Evolutionary conservation across 2,888 invertebrate genomes (phyloP).

Genomic region (Alloscopus bannaensis): DNA sequence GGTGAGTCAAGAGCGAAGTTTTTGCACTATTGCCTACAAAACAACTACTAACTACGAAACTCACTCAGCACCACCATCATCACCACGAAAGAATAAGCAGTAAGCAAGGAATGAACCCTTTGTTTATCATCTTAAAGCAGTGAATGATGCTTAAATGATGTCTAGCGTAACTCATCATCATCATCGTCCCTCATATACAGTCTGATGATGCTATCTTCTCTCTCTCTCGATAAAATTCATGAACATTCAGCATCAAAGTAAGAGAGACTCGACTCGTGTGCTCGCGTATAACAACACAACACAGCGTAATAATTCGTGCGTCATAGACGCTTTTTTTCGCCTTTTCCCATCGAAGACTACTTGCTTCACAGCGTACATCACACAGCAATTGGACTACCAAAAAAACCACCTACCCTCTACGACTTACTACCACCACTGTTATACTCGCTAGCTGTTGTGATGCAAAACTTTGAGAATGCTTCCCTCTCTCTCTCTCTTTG

Average conservation of each 20-base stretch:
- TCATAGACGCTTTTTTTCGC: conserved; percentile 51
- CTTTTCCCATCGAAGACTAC: conserved; percentile 60
- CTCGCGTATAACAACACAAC: conserved; percentile 5
- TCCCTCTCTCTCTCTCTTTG: conserved; percentile 1
- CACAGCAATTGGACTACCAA: background rate
- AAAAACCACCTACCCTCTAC: conserved; percentile 33
- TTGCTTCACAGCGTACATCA: conserved; percentile 39
- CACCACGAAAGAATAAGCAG: conserved; percentile 16
- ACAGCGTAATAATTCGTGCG: conserved; percentile 58
- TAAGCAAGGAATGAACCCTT: conserved; percentile 49
- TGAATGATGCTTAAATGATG: conserved; percentile 59
- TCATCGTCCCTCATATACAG: conserved; percentile 50
- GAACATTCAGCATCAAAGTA: conserved; percentile 39
- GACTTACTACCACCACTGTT: background rate
- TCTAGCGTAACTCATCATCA: conserved; percentile 65
- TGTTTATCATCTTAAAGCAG: conserved; percentile 52
- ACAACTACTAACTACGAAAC: background rate
- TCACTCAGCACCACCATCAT: no score
- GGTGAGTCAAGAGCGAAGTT: conserved; percentile 11
- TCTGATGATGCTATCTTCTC: conserved; percentile 60
- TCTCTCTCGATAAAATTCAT: conserved; percentile 66
- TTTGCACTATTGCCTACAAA: conserved; percentile 15
- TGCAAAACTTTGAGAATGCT: background rate
- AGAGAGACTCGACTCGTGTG: conserved; percentile 7
- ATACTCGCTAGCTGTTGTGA: background rate